These are phyloP conservation scores for Gastracanthus pulcherrimus DNA, from an alignment of 2,888 invertebrate genomes.

Conservation along the genomic window DNA sequence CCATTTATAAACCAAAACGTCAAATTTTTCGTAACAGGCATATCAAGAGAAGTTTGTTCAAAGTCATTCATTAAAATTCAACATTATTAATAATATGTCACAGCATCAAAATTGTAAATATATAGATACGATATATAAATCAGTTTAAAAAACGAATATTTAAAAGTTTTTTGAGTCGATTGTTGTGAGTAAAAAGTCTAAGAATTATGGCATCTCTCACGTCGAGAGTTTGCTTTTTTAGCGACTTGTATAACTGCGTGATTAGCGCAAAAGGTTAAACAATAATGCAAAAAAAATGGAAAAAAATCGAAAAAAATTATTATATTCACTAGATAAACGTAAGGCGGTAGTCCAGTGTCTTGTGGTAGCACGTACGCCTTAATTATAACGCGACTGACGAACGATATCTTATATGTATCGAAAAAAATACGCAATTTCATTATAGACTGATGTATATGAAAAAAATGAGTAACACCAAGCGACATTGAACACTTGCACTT, in stretches of 20 bases:
- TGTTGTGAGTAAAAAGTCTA: slow-evolving; percentile 40
- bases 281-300: not conserved
- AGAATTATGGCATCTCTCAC: not conserved
- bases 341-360: slow-evolving; percentile 40
- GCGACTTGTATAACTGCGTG: not conserved
- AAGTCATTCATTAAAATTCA: not conserved
- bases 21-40: not conserved
- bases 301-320: slow-evolving; percentile 13
- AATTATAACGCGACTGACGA: slow-evolving; percentile 45
- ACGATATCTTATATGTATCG: slow-evolving; percentile 34
- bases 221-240: slow-evolving; percentile 14
- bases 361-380: slow-evolving; percentile 56
- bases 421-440: slow-evolving; percentile 68
- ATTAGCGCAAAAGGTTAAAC: not conserved
- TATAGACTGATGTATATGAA: slow-evolving; percentile 70
- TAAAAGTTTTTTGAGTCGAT: slow-evolving; percentile 43
- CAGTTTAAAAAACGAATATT: slow-evolving; percentile 46
- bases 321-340: slow-evolving; percentile 22
- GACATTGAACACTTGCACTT: slow-evolving; percentile 47
- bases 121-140: not conserved
- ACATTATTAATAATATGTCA: not conserved
- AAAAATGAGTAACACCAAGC: slow-evolving; percentile 59
- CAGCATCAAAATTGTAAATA: slow-evolving; percentile 9
- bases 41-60: not conserved
- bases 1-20: not conserved